phyloP scores from a whole-genome alignment of 2,797 vertebrate genomes.

The Muscicapa comitata region DNA sequence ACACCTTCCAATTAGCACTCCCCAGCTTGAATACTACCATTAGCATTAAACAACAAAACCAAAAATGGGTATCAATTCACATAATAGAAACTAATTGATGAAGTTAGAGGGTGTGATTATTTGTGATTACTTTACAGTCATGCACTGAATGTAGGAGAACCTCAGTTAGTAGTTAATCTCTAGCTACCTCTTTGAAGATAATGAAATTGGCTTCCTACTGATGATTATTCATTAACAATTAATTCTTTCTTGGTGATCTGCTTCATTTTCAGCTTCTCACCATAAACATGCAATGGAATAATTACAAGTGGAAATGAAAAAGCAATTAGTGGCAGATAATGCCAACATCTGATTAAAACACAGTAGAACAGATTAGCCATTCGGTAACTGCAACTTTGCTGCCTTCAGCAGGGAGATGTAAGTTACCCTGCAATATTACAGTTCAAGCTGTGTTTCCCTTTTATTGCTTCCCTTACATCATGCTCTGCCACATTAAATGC shows the following conservation, averaged over 20 bases:
- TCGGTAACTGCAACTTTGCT: constrained; percentile 47
- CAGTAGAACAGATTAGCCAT: constrained; percentile 75
- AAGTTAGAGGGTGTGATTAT: constrained; percentile 82
- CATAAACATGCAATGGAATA: constrained; percentile 82
- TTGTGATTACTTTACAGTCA: constrained; percentile 82
- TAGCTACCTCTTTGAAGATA: constrained; percentile 84
- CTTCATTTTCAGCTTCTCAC: constrained; percentile 83
- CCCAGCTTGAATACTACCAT: constrained; percentile 75
- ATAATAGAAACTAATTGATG: constrained; percentile 85
- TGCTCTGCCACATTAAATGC: constrained; percentile 26
- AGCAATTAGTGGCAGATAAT: constrained; percentile 83
- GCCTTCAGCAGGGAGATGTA: constrained; percentile 64
- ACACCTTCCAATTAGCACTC: constrained; percentile 87
- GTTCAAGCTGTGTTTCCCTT: constrained; percentile 65
- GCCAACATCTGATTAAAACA: constrained; percentile 82
- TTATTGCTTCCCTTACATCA: constrained; percentile 56
- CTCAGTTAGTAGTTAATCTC: constrained; percentile 76
- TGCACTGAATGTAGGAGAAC: constrained; percentile 72
- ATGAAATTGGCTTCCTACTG: constrained; percentile 87
- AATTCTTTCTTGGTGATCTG: constrained; percentile 83
- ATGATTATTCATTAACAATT: constrained; percentile 89
- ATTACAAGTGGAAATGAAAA: constrained; percentile 84
- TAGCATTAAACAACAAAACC: constrained; percentile 80
- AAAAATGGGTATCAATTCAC: constrained; percentile 78
- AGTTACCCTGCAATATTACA: constrained; percentile 50